Conservation (phyloP, 2,888 invertebrate genomes). For the Cantharis rustica region DNA sequence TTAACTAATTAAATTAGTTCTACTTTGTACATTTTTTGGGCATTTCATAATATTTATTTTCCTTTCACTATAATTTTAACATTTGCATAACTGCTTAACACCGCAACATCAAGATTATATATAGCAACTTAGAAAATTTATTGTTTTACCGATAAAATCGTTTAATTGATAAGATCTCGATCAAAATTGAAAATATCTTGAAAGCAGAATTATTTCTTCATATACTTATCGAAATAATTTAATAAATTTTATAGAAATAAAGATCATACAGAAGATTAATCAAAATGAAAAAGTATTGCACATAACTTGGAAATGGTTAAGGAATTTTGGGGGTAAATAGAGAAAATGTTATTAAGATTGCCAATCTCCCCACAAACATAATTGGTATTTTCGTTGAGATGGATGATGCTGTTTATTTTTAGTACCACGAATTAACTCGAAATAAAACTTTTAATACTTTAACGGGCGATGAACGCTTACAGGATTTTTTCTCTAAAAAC, state of each 20-base stretch:
- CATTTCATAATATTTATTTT: not conserved
- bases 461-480: not conserved
- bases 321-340: not conserved
- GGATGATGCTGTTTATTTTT: not conserved
- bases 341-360: not conserved
- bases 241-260: not conserved
- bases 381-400: not conserved
- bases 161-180: not conserved
- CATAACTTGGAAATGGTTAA: not conserved
- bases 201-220: not conserved
- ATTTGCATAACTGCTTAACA: not conserved
- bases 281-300: not conserved
- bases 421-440: not conserved
- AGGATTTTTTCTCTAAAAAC: not conserved
- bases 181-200: not conserved
- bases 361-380: not conserved
- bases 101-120: not conserved
- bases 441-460: not conserved
- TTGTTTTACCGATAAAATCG: not conserved
- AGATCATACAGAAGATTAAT: not conserved
- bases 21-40: too few species aligned
- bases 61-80: not conserved
- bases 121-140: too few species aligned
- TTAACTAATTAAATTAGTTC: too few species aligned
- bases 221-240: not conserved